Conservation (phyloP, 2,113 vertebrate genomes). For the Chionis minor region DNA sequence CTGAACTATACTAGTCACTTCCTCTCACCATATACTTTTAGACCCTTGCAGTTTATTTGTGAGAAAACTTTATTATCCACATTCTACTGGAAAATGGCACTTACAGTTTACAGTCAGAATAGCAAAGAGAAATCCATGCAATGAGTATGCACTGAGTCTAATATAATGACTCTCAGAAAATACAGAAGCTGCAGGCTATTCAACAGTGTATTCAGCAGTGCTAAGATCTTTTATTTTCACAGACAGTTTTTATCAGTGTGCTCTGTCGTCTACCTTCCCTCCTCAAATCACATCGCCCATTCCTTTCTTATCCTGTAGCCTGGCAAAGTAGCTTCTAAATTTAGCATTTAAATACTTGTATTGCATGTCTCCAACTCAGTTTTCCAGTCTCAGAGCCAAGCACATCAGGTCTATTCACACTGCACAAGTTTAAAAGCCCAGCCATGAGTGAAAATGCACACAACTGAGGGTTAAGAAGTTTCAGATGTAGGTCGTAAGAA, state of each 20-base stretch:
- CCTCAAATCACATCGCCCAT: neutral
- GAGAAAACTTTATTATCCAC: neutral
- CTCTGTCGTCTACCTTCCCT: neutral
- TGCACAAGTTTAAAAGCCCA: neutral
- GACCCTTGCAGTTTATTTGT: neutral
- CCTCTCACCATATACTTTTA: neutral
- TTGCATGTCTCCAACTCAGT: neutral
- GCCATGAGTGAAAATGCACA: neutral
- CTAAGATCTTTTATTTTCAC: neutral
- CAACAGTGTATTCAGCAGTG: neutral
- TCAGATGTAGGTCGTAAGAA: neutral
- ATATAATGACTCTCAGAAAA: neutral
- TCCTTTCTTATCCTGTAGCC: neutral
- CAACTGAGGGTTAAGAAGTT: neutral
- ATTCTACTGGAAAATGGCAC: neutral
- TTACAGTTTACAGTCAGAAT: neutral
- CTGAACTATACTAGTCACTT: neutral
- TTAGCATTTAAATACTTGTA: neutral
- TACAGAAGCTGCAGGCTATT: neutral
- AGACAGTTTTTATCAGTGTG: neutral
- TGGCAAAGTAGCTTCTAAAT: neutral
- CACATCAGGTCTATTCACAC: neutral
- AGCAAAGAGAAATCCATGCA: neutral
- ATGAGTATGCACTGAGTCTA: neutral
- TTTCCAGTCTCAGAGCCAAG: neutral